Evolutionary conservation across 1,140 invertebrate genomes (phyloP).

Genomic region (Trichogramma pretiosum): DNA sequence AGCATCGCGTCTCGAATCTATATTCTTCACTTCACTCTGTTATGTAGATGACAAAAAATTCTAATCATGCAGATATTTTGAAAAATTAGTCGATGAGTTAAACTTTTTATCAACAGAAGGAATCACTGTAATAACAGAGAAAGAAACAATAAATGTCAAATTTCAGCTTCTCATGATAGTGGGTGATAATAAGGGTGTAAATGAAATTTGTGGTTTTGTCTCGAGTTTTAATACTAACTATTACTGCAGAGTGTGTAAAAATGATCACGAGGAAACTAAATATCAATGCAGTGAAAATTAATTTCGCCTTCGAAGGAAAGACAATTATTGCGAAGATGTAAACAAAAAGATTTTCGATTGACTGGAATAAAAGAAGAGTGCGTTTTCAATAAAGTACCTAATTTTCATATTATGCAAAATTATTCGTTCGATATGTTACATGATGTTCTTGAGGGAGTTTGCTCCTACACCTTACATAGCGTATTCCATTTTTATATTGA

Average conservation of each 20-base stretch:
- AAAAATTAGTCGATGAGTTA: not conserved
- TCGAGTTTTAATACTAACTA: not conserved
- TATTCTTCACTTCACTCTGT: not conserved
- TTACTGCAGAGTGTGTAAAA: conserved; percentile 2
- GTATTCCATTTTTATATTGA: conserved; percentile 1
- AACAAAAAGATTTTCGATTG: not conserved
- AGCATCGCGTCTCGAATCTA: not conserved
- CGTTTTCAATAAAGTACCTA: conserved; percentile 1
- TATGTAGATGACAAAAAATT: conserved; percentile 2
- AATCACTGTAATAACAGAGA: not conserved
- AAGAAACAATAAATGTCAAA: not conserved
- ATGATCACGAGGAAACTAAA: not conserved
- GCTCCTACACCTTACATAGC: not conserved
- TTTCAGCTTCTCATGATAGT: conserved; percentile 1
- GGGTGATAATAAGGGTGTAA: conserved; percentile 5
- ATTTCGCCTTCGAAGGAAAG: not conserved
- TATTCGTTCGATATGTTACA: conserved; percentile 1
- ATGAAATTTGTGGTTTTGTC: conserved; percentile 3
- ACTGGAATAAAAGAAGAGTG: conserved; percentile 7
- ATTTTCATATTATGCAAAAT: not conserved
- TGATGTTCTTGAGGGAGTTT: conserved; percentile 4
- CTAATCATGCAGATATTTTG: not conserved
- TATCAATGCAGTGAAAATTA: not conserved
- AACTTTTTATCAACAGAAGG: not conserved
- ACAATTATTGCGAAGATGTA: not conserved